These are phyloP conservation scores for Carposina sasakii DNA, from an alignment of 1,140 invertebrate genomes.

Conservation along the genomic window DNA sequence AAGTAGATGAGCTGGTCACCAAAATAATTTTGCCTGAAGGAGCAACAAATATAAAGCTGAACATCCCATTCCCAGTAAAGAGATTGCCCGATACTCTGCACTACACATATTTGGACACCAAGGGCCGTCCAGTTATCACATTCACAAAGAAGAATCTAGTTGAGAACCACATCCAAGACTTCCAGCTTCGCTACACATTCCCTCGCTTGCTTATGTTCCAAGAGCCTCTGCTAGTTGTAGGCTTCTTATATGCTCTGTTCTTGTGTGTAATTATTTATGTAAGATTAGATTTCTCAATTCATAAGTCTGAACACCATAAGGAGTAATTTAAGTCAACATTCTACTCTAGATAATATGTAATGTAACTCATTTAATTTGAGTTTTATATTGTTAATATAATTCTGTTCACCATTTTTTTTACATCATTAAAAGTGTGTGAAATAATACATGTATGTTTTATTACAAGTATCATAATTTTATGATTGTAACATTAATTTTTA, in stretches of 20 bases:
- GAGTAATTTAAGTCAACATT: conserved; percentile 35
- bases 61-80: conserved; percentile 87
- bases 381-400: background rate
- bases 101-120: conserved; percentile 96
- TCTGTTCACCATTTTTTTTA: conserved; percentile 11
- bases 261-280: conserved; percentile 95
- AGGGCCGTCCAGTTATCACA: conserved; percentile 91
- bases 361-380: background rate
- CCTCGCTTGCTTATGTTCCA: conserved; percentile 89
- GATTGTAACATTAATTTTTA: background rate
- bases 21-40: conserved; percentile 97
- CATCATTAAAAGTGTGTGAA: conserved; percentile 20
- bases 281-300: conserved; percentile 95
- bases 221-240: conserved; percentile 92
- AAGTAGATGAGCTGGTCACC: conserved; percentile 91
- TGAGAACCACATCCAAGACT: conserved; percentile 96
- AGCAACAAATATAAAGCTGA: conserved; percentile 84
- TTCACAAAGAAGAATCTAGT: conserved; percentile 92
- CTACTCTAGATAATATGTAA: background rate
- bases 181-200: conserved; percentile 91
- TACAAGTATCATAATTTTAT: too few relatives aligned
- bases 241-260: conserved; percentile 93
- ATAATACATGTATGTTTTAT: conserved; percentile 13
- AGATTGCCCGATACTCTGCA: conserved; percentile 84
- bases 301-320: conserved; percentile 72